phyloP scores from a whole-genome alignment of 2,888 invertebrate genomes.

The Tyria jacobaeae region DNA sequence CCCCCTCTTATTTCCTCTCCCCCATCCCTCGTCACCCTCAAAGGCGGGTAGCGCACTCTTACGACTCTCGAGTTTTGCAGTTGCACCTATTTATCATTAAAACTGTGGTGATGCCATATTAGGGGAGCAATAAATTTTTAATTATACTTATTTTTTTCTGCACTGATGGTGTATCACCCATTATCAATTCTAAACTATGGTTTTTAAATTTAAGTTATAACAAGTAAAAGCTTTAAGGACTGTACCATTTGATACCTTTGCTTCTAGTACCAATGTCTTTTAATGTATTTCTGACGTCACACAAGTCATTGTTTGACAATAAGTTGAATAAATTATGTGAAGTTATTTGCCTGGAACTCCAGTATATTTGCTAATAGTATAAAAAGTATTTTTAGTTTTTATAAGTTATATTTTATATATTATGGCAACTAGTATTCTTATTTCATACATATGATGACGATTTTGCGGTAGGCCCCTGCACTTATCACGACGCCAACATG shows the following conservation, averaged over 20 bases:
- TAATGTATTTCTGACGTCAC: constrained; percentile 6
- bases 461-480: not conserved
- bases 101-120: constrained; percentile 16
- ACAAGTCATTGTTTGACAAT: not conserved
- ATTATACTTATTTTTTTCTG: constrained; percentile 16
- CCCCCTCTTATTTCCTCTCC: no score
- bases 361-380: constrained; percentile 1
- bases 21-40: no score
- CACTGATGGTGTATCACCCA: constrained; percentile 21
- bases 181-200: not conserved
- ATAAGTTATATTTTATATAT: no score
- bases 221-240: constrained; percentile 38
- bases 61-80: no score
- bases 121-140: constrained; percentile 33
- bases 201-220: constrained; percentile 12
- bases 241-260: constrained; percentile 12
- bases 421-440: not conserved
- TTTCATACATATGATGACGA: not conserved
- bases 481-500: no score
- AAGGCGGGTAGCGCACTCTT: no score
- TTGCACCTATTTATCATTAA: not conserved
- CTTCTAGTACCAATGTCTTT: not conserved
- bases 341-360: constrained; percentile 22
- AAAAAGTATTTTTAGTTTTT: not conserved
- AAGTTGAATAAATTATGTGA: not conserved